Conservation (phyloP, 1,140 invertebrate species). For the Helicorthomorpha holstii region DNA sequence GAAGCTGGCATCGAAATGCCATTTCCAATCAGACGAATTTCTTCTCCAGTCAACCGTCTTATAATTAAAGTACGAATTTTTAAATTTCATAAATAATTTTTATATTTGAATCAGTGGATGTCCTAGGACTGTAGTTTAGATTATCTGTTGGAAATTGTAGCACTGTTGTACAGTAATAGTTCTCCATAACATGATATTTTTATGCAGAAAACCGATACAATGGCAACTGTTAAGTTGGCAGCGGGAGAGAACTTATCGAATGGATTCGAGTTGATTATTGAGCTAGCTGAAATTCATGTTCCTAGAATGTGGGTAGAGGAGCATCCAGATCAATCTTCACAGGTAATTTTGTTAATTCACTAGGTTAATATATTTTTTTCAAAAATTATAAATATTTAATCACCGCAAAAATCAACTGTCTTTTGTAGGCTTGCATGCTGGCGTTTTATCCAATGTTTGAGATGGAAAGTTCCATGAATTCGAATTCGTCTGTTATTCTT, state of each 20-base stretch:
- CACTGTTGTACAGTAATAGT: neutral
- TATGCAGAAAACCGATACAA: constrained; percentile 2
- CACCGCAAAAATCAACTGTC: neutral
- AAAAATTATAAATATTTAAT: neutral
- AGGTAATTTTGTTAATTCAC: neutral
- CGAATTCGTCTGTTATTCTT: neutral
- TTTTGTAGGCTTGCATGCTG: constrained; percentile 4
- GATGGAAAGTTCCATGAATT: neutral
- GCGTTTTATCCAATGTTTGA: constrained; percentile 6
- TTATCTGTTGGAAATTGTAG: constrained; percentile 1
- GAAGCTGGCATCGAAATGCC: constrained; percentile 3
- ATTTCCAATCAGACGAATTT: neutral
- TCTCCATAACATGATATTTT: neutral
- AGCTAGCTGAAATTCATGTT: constrained; percentile 1
- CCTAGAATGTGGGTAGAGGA: constrained; percentile 6
- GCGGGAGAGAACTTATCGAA: neutral
- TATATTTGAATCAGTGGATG: neutral
- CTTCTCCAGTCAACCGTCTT: constrained; percentile 2
- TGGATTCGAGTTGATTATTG: constrained; percentile 3
- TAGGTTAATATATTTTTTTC: neutral
- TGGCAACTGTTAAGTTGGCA: neutral
- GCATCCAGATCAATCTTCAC: neutral
- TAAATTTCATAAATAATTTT: neutral
- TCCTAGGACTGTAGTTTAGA: neutral
- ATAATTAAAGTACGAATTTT: neutral